These are phyloP conservation scores for Theretra japonica DNA, from an alignment of 2,888 invertebrate genomes.

Conservation along the genomic window DNA sequence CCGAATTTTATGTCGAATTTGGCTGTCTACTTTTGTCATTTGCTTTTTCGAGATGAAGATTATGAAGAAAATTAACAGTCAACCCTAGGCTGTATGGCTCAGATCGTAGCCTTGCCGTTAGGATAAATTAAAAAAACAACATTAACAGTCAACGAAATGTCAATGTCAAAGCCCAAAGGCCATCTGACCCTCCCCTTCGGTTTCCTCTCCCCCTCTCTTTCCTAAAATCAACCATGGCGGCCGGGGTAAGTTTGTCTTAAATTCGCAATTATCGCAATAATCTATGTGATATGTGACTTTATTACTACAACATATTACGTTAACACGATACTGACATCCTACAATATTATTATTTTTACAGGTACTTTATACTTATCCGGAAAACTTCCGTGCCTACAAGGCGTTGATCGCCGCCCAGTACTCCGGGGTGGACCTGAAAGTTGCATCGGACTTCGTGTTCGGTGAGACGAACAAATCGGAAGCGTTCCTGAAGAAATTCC, in stretches of 20 bases:
- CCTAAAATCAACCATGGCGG: conserved; percentile 86
- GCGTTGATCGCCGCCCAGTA: conserved; percentile 98
- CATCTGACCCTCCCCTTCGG: conserved; percentile 31
- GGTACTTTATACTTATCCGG: conserved; percentile 99
- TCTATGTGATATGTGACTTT: conserved; percentile 48
- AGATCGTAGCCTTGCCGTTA: too few species aligned
- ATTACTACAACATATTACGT: conserved; percentile 39
- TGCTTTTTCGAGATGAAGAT: too few species aligned
- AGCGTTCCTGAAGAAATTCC: conserved; percentile 96
- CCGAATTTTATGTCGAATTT: too few species aligned
- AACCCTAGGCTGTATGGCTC: too few species aligned
- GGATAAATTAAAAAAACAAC: too few species aligned
- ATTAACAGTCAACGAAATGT: conserved; percentile 43
- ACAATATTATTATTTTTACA: conserved; percentile 82
- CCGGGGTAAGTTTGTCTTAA: conserved; percentile 86
- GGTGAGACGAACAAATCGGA: conserved; percentile 96
- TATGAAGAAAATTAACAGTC: too few species aligned
- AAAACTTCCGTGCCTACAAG: conserved; percentile 99
- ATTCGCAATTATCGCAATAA: conserved; percentile 66
- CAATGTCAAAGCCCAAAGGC: conserved; percentile 52
- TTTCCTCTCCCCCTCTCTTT: conserved; percentile 69
- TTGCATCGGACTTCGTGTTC: conserved; percentile 94
- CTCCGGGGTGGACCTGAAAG: conserved; percentile 94
- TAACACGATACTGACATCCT: conserved; percentile 35
- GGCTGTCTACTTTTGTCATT: too few species aligned